Evolutionary conservation across 64 coral and sea anemone genomes (phyloP).

Genomic region (Porites australiensis): DNA sequence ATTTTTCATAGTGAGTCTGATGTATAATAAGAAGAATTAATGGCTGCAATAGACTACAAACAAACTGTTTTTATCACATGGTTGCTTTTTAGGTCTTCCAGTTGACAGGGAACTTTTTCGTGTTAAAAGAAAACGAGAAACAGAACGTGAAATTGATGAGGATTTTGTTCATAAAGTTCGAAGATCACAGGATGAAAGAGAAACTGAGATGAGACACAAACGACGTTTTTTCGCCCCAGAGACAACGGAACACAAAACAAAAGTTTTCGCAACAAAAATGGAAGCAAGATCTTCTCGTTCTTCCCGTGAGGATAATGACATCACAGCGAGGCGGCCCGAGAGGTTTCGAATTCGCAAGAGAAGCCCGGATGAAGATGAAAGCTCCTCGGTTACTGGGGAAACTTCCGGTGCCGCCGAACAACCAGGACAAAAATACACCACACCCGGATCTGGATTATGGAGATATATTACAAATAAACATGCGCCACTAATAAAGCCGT

Average conservation of each 20-base stretch:
- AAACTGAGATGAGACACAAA: slow-evolving; percentile 40
- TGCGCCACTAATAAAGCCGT: neutral
- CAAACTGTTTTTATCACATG: neutral
- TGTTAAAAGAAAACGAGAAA: slow-evolving; percentile 67
- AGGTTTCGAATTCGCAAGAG: slow-evolving; percentile 69
- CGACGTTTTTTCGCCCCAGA: slow-evolving; percentile 46
- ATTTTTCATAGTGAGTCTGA: too few species aligned
- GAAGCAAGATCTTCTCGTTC: slow-evolving; percentile 83
- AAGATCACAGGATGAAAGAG: slow-evolving; percentile 5
- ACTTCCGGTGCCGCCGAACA: slow-evolving; percentile 26
- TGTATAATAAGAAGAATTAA: too few species aligned
- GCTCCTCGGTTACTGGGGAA: neutral
- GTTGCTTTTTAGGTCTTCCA: slow-evolving; percentile 46
- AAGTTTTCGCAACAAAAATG: slow-evolving; percentile 60
- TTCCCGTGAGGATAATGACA: slow-evolving; percentile 83
- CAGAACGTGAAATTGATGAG: neutral
- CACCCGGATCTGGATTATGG: slow-evolving; percentile 68
- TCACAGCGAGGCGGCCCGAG: slow-evolving; percentile 70
- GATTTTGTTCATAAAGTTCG: slow-evolving; percentile 10
- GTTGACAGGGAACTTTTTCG: slow-evolving; percentile 64
- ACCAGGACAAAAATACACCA: slow-evolving; percentile 26
- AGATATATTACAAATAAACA: neutral
- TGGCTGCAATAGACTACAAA: too few species aligned
- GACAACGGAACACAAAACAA: neutral
- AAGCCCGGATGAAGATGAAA: slow-evolving; percentile 1